Evolutionary conservation across 2,797 vertebrate genomes (phyloP).

Genomic region (Erpetoichthys calabaricus): DNA sequence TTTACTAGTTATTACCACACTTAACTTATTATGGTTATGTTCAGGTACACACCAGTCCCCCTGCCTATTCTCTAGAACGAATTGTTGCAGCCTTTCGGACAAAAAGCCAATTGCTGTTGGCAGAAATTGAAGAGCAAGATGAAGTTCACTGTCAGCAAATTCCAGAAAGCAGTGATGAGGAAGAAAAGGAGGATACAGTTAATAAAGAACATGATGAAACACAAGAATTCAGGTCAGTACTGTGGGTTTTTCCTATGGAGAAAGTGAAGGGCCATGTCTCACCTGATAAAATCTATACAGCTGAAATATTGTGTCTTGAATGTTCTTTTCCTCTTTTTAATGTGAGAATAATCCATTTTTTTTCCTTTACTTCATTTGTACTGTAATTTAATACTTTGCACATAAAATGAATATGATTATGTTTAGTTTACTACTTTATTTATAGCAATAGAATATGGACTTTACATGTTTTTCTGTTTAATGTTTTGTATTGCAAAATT

Average conservation of each 20-base stretch:
- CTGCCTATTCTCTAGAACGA: conserved; percentile 51
- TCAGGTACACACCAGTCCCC: conserved; percentile 54
- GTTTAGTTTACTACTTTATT: too few species aligned
- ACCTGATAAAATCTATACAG: conserved; percentile 1
- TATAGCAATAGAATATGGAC: too few species aligned
- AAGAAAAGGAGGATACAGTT: conserved; percentile 23
- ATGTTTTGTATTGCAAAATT: too few species aligned
- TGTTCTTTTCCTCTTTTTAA: background rate
- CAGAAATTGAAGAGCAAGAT: conserved; percentile 66
- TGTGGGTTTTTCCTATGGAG: conserved; percentile 1
- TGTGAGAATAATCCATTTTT: conserved; percentile 11
- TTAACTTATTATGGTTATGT: background rate
- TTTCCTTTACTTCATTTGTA: conserved; percentile 9
- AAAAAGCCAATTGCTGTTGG: conserved; percentile 58
- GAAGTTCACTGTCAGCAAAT: conserved; percentile 53
- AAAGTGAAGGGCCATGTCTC: conserved; percentile 1
- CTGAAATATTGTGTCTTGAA: background rate
- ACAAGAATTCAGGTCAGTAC: conserved; percentile 45
- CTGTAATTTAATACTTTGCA: too few species aligned
- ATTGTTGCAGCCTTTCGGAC: conserved; percentile 67
- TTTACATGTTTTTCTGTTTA: too few species aligned
- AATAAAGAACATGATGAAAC: conserved; percentile 24
- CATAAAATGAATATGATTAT: too few species aligned
- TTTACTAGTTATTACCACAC: conserved; percentile 18
- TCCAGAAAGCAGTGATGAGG: conserved; percentile 43